Evolutionary conservation across 2,113 vertebrate genomes (phyloP), one percentile per base, ranked within the genome.

Genomic region (Xiphias gladius): DNA sequence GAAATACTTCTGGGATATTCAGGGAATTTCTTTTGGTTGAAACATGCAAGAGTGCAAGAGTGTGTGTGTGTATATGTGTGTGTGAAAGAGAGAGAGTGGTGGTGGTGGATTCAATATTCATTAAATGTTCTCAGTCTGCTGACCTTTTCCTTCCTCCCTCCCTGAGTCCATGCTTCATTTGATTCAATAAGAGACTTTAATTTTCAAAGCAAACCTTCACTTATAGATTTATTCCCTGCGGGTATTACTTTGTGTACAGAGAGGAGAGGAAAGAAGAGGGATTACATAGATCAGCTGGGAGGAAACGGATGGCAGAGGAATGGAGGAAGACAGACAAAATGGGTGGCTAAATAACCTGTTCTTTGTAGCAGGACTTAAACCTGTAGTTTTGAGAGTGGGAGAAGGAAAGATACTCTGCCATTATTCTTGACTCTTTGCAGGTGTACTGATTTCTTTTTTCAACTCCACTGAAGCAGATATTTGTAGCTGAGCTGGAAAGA

Each of bases 131-230:
- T 80, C 81, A 84, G 85, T 86, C 92, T 89, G 87, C 83, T 91
- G 90, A 92, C 91, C 93, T 91, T 92, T 92, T 83, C 88, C 73
- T 74, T 65, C 74, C 50, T 69, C 61, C 74, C 68, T 89, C 75
- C 30, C 68, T 0, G 80, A 90, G 70, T 77, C 87, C 81, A 85
- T 82, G 87, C 84, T 87, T 88, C 83, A 90, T 91, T 91, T 91
- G 86, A 94, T 93, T 92, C 89, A 93, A 93, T 91, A 89, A 91
- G 50, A 90, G 76, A 88, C 24, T 78, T 75, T 86, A 72, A 89
- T 91, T 92, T 85, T 79, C 86, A 91, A 92, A 91, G 87, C 76
- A 91, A 92, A 88, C 79, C 79, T 80, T 71, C 30, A 52, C 89
- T 87, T 85, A 77, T 73, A 87, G 68, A 85, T 89, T 74, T 84